These are phyloP conservation scores for Philereme vetulata DNA, from an alignment of 2,888 invertebrate species.

Conservation along the genomic window DNA sequence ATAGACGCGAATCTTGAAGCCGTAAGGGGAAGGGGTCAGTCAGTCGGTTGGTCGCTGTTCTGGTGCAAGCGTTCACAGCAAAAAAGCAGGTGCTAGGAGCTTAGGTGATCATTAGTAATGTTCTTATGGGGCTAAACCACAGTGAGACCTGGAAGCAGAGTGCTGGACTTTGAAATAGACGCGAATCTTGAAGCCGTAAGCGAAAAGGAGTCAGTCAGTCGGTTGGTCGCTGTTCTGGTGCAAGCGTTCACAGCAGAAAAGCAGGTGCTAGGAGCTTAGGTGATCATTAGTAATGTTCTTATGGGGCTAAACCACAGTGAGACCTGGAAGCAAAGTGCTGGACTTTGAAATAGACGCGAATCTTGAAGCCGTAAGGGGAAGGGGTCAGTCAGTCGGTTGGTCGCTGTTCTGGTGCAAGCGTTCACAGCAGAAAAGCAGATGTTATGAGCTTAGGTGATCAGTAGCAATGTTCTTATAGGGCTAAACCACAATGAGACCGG, in stretches of 20 bases:
- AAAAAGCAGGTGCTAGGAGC: conserved; percentile 2
- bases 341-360: no score
- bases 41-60: conserved; percentile 25
- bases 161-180: conserved; percentile 25
- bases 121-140: conserved; percentile 45
- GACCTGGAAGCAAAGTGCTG: no score
- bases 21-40: conserved; percentile 21
- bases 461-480: no score
- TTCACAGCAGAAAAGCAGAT: no score
- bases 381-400: background rate
- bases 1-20: conserved; percentile 18
- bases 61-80: conserved; percentile 24
- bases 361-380: no score
- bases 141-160: conserved; percentile 64
- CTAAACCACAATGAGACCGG: no score
- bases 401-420: background rate
- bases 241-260: no score
- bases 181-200: conserved; percentile 1
- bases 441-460: no score
- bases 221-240: background rate
- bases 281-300: no score
- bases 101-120: background rate
- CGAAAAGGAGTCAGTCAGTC: background rate
- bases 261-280: no score
- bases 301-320: no score